Evolutionary conservation across 2,797 vertebrate genomes (phyloP), one percentile per base, ranked within the genome.

Genomic region (Emydoidea blandingii): DNA sequence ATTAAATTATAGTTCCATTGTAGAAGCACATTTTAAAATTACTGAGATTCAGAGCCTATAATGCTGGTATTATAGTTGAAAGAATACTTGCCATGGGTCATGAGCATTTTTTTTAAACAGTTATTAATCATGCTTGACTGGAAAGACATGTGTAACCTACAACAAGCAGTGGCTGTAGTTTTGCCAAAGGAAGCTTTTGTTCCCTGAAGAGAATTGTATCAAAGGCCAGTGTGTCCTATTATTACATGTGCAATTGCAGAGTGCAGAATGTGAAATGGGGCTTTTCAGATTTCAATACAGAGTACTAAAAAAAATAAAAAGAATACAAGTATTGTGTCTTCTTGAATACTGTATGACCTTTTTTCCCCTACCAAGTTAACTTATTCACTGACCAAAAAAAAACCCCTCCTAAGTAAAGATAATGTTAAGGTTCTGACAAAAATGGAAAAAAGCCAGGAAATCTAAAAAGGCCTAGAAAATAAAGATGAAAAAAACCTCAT

Each of bases 61-160:
- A 98, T 96, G 92, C 96, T 94, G 89, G 96, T 92, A 97, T 98
- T 97, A 96, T 97, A 96, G 93, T 97, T 97, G 96, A 97, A 98
- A 98, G 97, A 97, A 97, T 97, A 96, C 96, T 97, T 95, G 87
- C 95, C 97, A 97, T 97, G 90, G 97, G 96, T 98, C 97, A 97
- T 96, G 89, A 96, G 91, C 94, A 85, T 95, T 96, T 98, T 97
- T 83, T 96, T 97, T 93, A 91, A 95, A 76, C 88, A 92, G 95
- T 97, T 97, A 97, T 98, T 98, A 98, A 97, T 97, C 97, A 98
- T 95, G 98, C 97, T 98, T 98, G 97, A 97, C 97, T 98, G 94
- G 95, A 97, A 97, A 97, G 96, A 97, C 96, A 94, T 96, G 94
- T 97, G 95, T 97, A 97, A 97, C 95, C 94, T 97, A 97, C 95